Evolutionary conservation across 2,888 invertebrate genomes (phyloP).

Genomic region (Hedya salicella): DNA sequence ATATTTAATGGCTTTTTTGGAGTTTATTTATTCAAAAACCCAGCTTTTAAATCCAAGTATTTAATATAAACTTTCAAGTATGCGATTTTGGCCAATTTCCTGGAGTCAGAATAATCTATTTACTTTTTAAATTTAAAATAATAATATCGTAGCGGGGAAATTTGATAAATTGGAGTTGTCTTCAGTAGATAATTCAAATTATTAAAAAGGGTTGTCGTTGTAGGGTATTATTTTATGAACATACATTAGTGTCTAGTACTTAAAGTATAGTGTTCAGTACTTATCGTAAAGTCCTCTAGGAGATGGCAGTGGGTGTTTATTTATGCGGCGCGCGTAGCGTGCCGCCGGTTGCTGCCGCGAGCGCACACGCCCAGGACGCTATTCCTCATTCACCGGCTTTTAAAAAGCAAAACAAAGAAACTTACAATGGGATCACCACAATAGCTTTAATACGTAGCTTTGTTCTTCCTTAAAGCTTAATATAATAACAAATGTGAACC

Average conservation of each 20-base stretch:
- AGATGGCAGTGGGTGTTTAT: conserved; percentile 43
- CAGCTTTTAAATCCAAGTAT: neutral
- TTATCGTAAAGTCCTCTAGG: neutral
- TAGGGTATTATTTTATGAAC: no score
- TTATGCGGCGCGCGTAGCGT: conserved; percentile 53
- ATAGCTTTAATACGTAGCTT: neutral
- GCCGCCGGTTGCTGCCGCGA: conserved; percentile 52
- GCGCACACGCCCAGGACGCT: conserved; percentile 46
- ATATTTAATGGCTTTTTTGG: neutral
- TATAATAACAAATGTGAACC: no score
- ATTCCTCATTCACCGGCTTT: conserved; percentile 12
- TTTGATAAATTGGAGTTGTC: neutral
- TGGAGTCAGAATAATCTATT: neutral
- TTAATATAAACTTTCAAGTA: neutral
- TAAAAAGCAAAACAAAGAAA: conserved; percentile 23
- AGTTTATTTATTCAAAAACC: neutral
- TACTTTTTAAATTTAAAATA: neutral
- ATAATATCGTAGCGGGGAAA: neutral
- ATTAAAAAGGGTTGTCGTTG: no score
- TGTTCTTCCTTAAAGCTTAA: neutral
- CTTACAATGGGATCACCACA: neutral
- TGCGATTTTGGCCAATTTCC: neutral
- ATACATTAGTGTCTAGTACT: no score
- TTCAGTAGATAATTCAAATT: no score
- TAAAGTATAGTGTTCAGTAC: neutral